Evolutionary conservation across 2,888 invertebrate species (phyloP).

Genomic region (Cosmia trapezina): DNA sequence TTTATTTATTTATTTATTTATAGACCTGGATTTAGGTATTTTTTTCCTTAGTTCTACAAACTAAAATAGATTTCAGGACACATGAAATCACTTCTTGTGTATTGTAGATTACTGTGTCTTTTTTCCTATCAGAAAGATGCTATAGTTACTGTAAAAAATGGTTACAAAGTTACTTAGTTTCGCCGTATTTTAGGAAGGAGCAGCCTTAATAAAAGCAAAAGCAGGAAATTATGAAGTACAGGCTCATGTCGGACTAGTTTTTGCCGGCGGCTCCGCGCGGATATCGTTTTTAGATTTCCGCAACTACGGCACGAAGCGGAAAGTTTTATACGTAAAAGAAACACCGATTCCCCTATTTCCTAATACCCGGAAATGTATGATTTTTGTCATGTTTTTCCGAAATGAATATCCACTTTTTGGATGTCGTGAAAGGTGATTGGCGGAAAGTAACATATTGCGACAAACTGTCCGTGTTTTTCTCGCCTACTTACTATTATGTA

Average conservation of each 20-base stretch:
- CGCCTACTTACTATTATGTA: background rate
- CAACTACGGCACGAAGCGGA: slow-evolving; percentile 14
- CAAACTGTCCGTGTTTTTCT: background rate
- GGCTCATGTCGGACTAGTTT: slow-evolving; percentile 45
- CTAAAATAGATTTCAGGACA: too few relatives aligned
- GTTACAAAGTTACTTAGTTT: too few relatives aligned
- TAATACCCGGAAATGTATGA: slow-evolving; percentile 2
- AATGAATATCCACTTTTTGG: background rate
- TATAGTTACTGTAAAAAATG: too few relatives aligned
- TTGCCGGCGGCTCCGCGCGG: slow-evolving; percentile 11
- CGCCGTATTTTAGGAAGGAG: too few relatives aligned
- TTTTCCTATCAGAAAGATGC: too few relatives aligned
- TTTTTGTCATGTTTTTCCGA: background rate
- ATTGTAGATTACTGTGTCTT: too few relatives aligned
- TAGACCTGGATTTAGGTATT: too few relatives aligned
- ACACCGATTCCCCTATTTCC: slow-evolving; percentile 8
- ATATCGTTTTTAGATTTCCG: slow-evolving; percentile 56
- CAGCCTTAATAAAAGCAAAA: too few relatives aligned
- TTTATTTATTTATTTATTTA: too few relatives aligned
- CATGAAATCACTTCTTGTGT: too few relatives aligned
- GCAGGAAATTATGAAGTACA: slow-evolving; percentile 56
- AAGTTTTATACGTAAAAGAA: slow-evolving; percentile 20
- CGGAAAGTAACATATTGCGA: background rate
- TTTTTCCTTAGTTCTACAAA: too few relatives aligned
- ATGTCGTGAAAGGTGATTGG: background rate